Evolutionary conservation across 2,797 vertebrate genomes (phyloP).

Genomic region (Tenualosa ilisha): DNA sequence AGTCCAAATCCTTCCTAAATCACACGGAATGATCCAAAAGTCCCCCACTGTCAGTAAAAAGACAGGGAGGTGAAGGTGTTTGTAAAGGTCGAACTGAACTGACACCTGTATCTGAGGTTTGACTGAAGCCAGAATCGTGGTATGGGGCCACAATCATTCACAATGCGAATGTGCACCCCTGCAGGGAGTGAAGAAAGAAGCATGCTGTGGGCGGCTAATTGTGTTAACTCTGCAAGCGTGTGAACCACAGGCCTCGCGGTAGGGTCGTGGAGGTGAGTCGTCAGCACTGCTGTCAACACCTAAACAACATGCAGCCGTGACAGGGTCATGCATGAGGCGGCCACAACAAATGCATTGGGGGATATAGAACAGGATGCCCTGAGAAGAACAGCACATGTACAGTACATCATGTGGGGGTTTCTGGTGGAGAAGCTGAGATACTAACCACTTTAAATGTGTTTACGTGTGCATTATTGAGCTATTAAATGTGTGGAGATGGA

Average conservation of each 20-base stretch:
- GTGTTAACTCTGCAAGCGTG: not conserved
- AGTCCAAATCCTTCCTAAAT: not conserved
- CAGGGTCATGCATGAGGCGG: not conserved
- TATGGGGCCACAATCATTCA: constrained; percentile 9
- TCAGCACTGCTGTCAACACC: not conserved
- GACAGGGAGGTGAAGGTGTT: not conserved
- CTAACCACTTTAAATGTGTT: not conserved
- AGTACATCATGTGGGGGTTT: not conserved
- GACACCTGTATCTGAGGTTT: not conserved
- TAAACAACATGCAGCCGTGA: not conserved
- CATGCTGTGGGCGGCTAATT: not conserved
- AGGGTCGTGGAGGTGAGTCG: not conserved
- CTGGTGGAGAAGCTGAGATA: not conserved
- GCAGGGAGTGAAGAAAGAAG: not conserved
- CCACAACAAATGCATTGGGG: not conserved
- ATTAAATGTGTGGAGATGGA: not conserved
- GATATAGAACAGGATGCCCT: not conserved
- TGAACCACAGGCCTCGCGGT: not conserved
- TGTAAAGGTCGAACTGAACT: not conserved
- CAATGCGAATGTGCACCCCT: not conserved
- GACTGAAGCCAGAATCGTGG: not conserved
- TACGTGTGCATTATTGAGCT: too few relatives aligned
- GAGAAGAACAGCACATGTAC: not conserved
- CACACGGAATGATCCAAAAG: not conserved
- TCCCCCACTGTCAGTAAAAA: not conserved